Evolutionary conservation across 2,888 invertebrate species (phyloP).

Genomic region (Amblyjoppa proteus): DNA sequence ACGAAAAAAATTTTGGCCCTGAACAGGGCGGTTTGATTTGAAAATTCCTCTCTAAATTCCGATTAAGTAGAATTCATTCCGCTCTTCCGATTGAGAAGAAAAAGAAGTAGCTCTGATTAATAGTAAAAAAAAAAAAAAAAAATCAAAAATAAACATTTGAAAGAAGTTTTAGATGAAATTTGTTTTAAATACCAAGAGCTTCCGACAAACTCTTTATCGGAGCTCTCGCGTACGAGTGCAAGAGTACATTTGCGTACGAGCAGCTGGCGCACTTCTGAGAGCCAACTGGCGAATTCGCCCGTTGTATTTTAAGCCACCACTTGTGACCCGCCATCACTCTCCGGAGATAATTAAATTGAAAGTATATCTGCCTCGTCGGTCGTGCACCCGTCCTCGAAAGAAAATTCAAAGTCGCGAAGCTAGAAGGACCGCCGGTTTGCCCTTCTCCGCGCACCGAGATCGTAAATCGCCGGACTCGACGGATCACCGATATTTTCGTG

Average conservation of each 20-base stretch:
- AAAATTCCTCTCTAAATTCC: too few species aligned
- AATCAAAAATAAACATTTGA: too few species aligned
- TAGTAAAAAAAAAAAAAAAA: too few species aligned
- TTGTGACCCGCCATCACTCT: slow-evolving; percentile 29
- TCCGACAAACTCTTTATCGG: background rate
- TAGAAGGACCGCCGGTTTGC: background rate
- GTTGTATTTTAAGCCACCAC: slow-evolving; percentile 64
- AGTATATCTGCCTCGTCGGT: slow-evolving; percentile 12
- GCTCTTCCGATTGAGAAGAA: too few species aligned
- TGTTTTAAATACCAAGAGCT: slow-evolving; percentile 30
- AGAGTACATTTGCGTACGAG: slow-evolving; percentile 60
- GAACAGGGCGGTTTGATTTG: too few species aligned
- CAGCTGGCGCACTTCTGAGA: slow-evolving; percentile 57
- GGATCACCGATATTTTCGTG: slow-evolving; percentile 2
- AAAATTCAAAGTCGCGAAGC: slow-evolving; percentile 12
- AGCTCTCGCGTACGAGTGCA: slow-evolving; percentile 40
- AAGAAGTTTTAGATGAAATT: background rate
- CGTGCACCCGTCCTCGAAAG: slow-evolving; percentile 32
- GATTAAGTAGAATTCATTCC: too few species aligned
- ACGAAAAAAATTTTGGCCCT: too few species aligned
- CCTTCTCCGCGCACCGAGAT: background rate
- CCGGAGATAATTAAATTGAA: slow-evolving; percentile 34
- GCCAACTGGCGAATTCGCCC: slow-evolving; percentile 55
- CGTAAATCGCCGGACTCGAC: background rate
- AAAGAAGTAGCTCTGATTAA: too few species aligned